These are phyloP conservation scores for crab-eating macaque (Macaca fascicularis) DNA, from an alignment of 2,113 vertebrate genomes.

Conservation along the genomic window DNA sequence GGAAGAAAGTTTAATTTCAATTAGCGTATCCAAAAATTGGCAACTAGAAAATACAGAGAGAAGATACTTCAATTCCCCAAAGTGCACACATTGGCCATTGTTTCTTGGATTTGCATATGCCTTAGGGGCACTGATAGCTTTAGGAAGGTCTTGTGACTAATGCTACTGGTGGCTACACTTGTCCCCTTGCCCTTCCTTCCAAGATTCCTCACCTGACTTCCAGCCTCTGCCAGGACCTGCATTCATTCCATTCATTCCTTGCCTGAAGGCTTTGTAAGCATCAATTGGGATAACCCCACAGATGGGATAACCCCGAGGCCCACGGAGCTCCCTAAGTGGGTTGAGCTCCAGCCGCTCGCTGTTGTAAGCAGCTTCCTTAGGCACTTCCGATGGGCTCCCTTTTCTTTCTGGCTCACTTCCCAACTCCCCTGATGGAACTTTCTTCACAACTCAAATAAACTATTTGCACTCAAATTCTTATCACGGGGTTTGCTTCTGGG, in stretches of 20 bases:
- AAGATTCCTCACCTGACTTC: not conserved
- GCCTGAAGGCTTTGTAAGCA: not conserved
- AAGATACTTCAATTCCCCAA: not conserved
- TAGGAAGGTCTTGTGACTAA: not conserved
- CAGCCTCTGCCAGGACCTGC: not conserved
- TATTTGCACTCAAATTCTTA: not conserved
- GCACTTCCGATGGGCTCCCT: not conserved
- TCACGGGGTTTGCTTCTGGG: not conserved
- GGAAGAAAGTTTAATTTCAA: not conserved
- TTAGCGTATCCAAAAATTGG: not conserved
- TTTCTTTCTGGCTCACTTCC: not conserved
- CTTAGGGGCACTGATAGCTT: not conserved
- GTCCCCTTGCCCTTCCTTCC: not conserved
- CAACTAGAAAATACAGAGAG: not conserved
- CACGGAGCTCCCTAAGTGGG: not conserved
- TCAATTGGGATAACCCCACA: not conserved
- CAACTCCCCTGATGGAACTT: not conserved
- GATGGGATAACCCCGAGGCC: not conserved
- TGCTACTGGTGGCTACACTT: fast-evolving
- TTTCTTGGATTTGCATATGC: not conserved
- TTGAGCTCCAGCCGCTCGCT: not conserved
- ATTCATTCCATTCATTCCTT: not conserved
- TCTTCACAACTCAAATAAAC: not conserved
- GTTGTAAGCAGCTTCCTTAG: not conserved
- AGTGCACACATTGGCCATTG: not conserved